Conservation (phyloP, 2,888 invertebrate species). For the Gymnoscelis rufifasciata region DNA sequence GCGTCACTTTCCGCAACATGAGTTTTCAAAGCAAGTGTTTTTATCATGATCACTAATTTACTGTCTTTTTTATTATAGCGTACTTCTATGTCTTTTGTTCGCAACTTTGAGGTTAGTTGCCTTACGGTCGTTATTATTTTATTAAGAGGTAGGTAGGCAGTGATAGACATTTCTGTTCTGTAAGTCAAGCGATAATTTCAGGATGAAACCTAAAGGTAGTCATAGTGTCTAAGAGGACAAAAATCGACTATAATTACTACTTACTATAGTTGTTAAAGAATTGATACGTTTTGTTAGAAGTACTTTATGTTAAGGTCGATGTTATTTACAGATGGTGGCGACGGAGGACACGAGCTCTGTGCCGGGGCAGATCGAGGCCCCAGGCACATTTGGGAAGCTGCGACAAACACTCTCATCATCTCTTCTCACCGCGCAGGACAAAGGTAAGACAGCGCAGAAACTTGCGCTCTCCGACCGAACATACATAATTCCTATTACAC, state of each 20-base stretch:
- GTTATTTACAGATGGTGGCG: slow-evolving; percentile 90
- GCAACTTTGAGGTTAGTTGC: slow-evolving; percentile 6
- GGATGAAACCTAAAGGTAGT: too few relatives aligned
- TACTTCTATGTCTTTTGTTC: slow-evolving; percentile 21
- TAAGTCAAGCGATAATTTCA: too few relatives aligned
- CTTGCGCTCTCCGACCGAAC: too few relatives aligned
- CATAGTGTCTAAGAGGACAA: too few relatives aligned
- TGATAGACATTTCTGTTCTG: too few relatives aligned
- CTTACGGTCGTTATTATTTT: too few relatives aligned
- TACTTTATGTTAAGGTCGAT: too few relatives aligned
- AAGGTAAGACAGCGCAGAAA: slow-evolving; percentile 77
- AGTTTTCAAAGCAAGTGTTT: slow-evolving; percentile 48
- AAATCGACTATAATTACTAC: too few relatives aligned
- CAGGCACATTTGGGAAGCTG: slow-evolving; percentile 90
- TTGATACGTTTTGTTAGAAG: too few relatives aligned
- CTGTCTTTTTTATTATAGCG: slow-evolving; percentile 31
- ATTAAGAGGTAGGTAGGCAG: too few relatives aligned
- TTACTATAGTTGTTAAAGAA: too few relatives aligned
- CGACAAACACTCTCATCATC: slow-evolving; percentile 90
- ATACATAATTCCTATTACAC: slow-evolving; percentile 15
- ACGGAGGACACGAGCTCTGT: slow-evolving; percentile 84
- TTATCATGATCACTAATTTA: slow-evolving; percentile 49
- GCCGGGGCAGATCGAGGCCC: slow-evolving; percentile 80
- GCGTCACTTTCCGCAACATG: slow-evolving; percentile 51
- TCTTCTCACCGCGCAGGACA: slow-evolving; percentile 89